A percentile compares a stretch with the other conserved stretches of the same genome.
Conservation (phyloP, 2,888 invertebrate genomes). For the Cactoblastis cactorum region DNA sequence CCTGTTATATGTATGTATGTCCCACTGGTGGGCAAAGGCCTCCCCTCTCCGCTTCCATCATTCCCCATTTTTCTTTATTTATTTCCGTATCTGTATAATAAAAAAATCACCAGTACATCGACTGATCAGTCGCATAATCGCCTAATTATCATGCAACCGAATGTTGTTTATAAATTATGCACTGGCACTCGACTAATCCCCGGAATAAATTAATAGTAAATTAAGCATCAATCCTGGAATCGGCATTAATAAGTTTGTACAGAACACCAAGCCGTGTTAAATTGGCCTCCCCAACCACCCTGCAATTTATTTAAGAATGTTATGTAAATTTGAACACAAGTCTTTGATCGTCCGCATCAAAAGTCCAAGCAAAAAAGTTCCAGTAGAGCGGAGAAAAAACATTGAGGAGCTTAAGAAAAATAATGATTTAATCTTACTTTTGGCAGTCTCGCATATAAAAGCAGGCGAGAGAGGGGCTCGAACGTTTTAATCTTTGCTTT, state of each 20-base stretch:
- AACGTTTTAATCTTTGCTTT: conserved; percentile 81
- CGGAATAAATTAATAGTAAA: conserved; percentile 69
- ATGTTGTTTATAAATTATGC: conserved; percentile 41
- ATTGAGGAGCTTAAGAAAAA: conserved; percentile 77
- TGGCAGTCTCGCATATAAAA: conserved; percentile 78
- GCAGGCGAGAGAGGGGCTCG: conserved; percentile 56
- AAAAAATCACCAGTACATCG: too few relatives aligned
- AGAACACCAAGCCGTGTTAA: conserved; percentile 45
- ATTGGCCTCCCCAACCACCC: conserved; percentile 51
- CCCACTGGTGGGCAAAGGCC: too few relatives aligned
- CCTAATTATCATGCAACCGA: conserved; percentile 11
- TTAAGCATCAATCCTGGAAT: conserved; percentile 58
- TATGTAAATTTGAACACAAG: conserved; percentile 79
- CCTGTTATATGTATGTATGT: too few relatives aligned
- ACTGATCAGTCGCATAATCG: not conserved
- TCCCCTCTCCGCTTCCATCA: too few relatives aligned
- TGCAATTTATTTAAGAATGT: conserved; percentile 79
- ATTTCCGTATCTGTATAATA: not conserved
- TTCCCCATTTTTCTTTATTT: too few relatives aligned
- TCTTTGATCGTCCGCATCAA: conserved; percentile 79
- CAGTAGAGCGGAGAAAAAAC: conserved; percentile 68
- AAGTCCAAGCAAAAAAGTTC: conserved; percentile 76
- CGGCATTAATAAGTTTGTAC: conserved; percentile 71
- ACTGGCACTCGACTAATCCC: conserved; percentile 55
- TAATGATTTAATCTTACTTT: conserved; percentile 80